Evolutionary conservation across 2,888 invertebrate species (phyloP).

Genomic region (Dascillus cervinus): DNA sequence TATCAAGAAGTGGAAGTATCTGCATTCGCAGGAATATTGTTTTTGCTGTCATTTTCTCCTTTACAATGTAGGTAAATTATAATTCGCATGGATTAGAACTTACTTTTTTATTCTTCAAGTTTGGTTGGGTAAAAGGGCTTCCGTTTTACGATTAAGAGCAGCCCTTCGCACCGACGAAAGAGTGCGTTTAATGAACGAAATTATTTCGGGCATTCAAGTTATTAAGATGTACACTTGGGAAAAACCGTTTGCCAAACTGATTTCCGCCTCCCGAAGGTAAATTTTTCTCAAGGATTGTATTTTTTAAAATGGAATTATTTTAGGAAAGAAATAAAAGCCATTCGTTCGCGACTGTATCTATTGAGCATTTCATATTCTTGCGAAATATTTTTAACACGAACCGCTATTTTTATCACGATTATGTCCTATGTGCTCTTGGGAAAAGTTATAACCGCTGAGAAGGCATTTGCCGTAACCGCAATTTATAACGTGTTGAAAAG

Average conservation of each 20-base stretch:
- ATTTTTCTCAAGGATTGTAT: neutral
- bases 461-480: slow-evolving; percentile 81
- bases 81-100: slow-evolving; percentile 24
- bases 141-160: slow-evolving; percentile 43
- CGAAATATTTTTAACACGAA: slow-evolving; percentile 81
- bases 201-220: slow-evolving; percentile 69
- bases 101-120: slow-evolving; percentile 19
- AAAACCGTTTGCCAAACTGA: slow-evolving; percentile 78
- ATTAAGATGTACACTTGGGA: slow-evolving; percentile 98
- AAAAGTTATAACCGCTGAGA: slow-evolving; percentile 68
- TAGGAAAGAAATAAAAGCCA: slow-evolving; percentile 65
- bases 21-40: slow-evolving; percentile 41
- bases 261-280: slow-evolving; percentile 64
- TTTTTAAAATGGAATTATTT: slow-evolving; percentile 18
- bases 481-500: slow-evolving; percentile 84
- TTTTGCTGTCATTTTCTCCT: slow-evolving; percentile 38
- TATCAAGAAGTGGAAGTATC: slow-evolving; percentile 41
- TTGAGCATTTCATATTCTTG: slow-evolving; percentile 71
- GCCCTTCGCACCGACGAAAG: slow-evolving; percentile 59
- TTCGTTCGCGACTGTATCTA: slow-evolving; percentile 67
- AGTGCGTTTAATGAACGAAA: slow-evolving; percentile 61
- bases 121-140: slow-evolving; percentile 36
- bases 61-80: slow-evolving; percentile 35
- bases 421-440: slow-evolving; percentile 67
- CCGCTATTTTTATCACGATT: slow-evolving; percentile 80